A percentile compares a stretch with the other conserved stretches of the same genome.
phyloP scores from a whole-genome alignment of 2,113 vertebrate species.

The Onychorhynchus coronatus region DNA sequence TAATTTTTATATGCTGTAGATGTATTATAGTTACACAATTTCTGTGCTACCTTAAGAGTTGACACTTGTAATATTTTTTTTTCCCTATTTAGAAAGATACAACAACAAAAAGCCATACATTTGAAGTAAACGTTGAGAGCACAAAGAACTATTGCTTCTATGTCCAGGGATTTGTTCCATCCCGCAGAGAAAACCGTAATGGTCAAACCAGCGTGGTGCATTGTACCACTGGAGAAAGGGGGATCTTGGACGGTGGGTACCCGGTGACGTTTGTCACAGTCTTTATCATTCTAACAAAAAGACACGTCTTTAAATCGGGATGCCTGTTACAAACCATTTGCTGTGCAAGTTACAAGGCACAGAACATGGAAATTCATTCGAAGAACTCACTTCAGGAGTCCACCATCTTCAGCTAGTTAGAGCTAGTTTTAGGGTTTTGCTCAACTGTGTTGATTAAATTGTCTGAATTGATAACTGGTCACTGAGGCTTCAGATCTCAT shows the following conservation, averaged over 20 bases:
- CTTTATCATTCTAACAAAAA: not conserved
- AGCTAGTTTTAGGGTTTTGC: not conserved
- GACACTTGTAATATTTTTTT: not conserved
- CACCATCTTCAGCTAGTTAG: not conserved
- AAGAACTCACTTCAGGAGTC: not conserved
- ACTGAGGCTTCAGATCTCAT: not conserved
- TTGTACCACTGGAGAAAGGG: slow-evolving; percentile 64
- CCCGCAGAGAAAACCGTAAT: slow-evolving; percentile 68
- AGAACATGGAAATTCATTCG: not conserved
- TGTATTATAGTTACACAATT: not conserved
- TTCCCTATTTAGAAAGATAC: slow-evolving; percentile 74
- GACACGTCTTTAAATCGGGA: not conserved
- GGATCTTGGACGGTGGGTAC: slow-evolving; percentile 45
- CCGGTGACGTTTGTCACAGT: not conserved
- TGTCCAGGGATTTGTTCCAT: slow-evolving; percentile 76
- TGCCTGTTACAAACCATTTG: not conserved
- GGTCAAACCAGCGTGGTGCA: slow-evolving; percentile 72
- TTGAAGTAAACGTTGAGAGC: slow-evolving; percentile 76
- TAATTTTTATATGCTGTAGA: not conserved
- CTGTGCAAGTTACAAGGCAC: not conserved
- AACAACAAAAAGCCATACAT: slow-evolving; percentile 49
- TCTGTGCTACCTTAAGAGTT: not conserved
- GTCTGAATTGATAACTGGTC: not conserved
- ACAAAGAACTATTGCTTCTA: slow-evolving; percentile 85
- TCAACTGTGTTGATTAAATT: not conserved